Base-by-base conservation (phyloP, 2,113 vertebrate genomes). In the Hyperoodon ampullatus region DNA sequence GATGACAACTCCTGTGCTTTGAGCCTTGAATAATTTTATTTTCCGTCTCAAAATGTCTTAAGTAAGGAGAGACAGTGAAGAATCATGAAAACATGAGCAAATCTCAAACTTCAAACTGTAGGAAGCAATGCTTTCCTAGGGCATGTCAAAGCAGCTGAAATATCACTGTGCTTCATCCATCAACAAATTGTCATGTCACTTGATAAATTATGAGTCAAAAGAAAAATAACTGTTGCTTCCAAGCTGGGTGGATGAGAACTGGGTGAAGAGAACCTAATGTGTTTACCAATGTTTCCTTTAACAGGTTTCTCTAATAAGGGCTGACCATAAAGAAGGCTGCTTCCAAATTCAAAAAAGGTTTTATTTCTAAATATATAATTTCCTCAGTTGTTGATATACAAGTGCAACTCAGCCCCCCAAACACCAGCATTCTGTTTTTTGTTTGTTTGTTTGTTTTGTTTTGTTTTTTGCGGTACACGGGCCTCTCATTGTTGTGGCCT, bases 61-160 rank as follows among this genome's bases (percentile, higher is more conserved):
- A 18, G 26, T 68, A 83, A 65, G 65, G 21, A 15, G 7, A 91
- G 65, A 83, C 8, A 93, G 26, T 35, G 53, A 92, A 85, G n/a
- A 93, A 75, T 50, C 42, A 65, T 2, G 23, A 74, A 93, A 95
- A 70, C 47, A 44, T 47, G 30, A 92, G 15, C 50, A 84, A 75
- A 13, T 68, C 77, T 87, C 47, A 89, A 82, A 95, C 28, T 88
- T 71, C 47, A 47, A 53, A 53, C 53, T 53, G 53, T 15, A 53
- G 53, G 53, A 53, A 53, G 16, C 53, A 53, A 84, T 24, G 30
- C n/a, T 95, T 26, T 87, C 77, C 44, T 85, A 53, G 5, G 68
- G 66, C 96, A 93, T 94, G 88, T 93, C 94, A 97, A 44, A 96
- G 50, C 68, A 92, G 58, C 88, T 80, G 88, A 96, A 96, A 97